Evolutionary conservation across 1,140 invertebrate genomes (phyloP).

Genomic region (Oncopeltus fasciatus): DNA sequence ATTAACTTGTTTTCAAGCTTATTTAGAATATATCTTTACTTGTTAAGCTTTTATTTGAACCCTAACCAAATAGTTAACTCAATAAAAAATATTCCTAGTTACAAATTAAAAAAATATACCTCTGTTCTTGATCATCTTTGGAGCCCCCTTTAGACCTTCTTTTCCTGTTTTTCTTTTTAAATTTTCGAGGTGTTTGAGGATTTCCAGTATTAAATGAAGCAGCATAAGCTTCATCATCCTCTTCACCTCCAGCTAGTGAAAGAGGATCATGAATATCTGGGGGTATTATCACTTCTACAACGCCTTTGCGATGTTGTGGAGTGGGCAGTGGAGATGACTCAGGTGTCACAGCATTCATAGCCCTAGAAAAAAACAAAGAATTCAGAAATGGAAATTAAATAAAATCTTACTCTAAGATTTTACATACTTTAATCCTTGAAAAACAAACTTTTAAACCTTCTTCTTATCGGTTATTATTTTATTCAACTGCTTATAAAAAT

Average conservation of each 20-base stretch:
- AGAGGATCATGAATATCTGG: constrained; percentile 82
- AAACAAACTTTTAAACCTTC: too few relatives aligned
- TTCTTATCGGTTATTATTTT: too few relatives aligned
- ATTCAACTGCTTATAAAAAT: too few relatives aligned
- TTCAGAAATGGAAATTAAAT: too few relatives aligned
- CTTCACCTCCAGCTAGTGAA: constrained; percentile 66
- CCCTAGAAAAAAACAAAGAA: constrained; percentile 29
- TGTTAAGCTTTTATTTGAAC: too few relatives aligned
- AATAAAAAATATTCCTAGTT: too few relatives aligned
- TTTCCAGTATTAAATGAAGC: constrained; percentile 33
- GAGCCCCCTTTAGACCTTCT: constrained; percentile 27
- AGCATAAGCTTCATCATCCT: constrained; percentile 51
- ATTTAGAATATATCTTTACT: too few relatives aligned
- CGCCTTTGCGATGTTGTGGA: constrained; percentile 62
- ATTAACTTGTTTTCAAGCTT: too few relatives aligned
- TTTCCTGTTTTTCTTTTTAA: constrained; percentile 38
- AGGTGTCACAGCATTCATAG: constrained; percentile 75
- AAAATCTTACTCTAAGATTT: too few relatives aligned
- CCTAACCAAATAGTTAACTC: too few relatives aligned
- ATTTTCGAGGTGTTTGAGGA: constrained; percentile 47
- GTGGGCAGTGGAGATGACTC: constrained; percentile 78
- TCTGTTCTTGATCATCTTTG: not conserved
- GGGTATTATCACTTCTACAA: constrained; percentile 81
- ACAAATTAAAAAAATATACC: not conserved
- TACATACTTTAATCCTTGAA: too few relatives aligned